Evolutionary conservation across 2,888 invertebrate genomes (phyloP), one percentile per base, ranked within the genome.

Genomic region (Trichogramma dendrolimi): DNA sequence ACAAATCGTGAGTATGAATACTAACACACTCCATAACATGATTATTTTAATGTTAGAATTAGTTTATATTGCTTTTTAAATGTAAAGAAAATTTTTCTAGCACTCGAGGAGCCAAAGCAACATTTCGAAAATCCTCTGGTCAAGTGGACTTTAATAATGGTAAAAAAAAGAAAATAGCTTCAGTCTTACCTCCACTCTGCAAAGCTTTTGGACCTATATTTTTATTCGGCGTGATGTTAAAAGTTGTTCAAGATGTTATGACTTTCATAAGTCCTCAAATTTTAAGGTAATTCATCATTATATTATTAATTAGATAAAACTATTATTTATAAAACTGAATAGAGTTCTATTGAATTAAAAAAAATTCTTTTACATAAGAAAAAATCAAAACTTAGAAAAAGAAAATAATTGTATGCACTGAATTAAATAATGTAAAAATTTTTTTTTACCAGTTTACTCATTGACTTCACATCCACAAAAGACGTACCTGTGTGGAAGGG

Each of bases 221-320:
- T 75, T 65, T 95, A 1, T 88, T 94, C 71, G 95, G 96, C n/a
- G 84, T 92, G 0, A 77, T 88, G 57, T 82, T 95, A 67, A 96
- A 96, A 80, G 78, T 96, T 0, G 72, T 88, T 46, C 91, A 92
- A 73, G 96, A 96, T 80, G 67, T 89, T 11, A 79, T 97, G 58
- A 91, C 91, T 67, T 98, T 98, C 80, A 84, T 91, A 49, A 94
- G 92, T 70, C 98, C 98, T 0, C 89, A 93, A 79, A 82, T 98
- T 71, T 84, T 96, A 64, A 88, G 86, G 94, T 94, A 82, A 86
- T 75, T 75, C 27, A 27, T 27, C 27, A 27, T 27, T 27, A 27
- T 2, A 27, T 27, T 27, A 55, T 6, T 48, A 51, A 46, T 55
- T 52, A 54, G n/a, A 48, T 38, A 27, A 27, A 27, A 27, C 27